Evolutionary conservation across 2,113 vertebrate species (phyloP), one percentile per base, ranked within the genome.

Genomic region (Xenopus laevis): DNA sequence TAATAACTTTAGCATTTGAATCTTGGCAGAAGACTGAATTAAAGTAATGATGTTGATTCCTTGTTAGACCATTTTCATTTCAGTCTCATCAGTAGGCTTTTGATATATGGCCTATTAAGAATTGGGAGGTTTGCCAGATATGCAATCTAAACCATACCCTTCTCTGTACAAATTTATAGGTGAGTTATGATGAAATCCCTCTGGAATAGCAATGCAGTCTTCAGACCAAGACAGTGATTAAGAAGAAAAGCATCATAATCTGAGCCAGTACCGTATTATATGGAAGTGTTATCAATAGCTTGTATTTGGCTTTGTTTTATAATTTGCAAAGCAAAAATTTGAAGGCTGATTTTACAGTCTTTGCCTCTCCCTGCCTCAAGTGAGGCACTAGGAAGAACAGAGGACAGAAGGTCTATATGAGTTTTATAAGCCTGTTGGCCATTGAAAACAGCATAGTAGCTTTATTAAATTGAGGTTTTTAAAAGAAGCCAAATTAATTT

Each of bases 61-160:
- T 57, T 70, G 74, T 77, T 77, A 77, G 74, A 50, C 67, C 66
- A 77, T 70, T 77, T 77, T 77, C 66, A 77, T 77, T 77, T 70
- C 66, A 77, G 47, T 60, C 74, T 70, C 66, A 70, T 77, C 74
- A 77, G 66, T 64, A 55, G 74, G 74, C 67, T 69, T 70, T 70
- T 77, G 74, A 77, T 77, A 60, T 70, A 77, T 44, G 74, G 57
- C 67, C 74, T 69, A 77, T 77, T 77, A 77, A 55, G 60, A 64
- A 64, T 53, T 57, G 67, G 74, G 74, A 69, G 23, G n/a, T 23
- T 40, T 64, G 74, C 74, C 74, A 77, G 60, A 70, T 45, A 44
- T 57, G 60, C 67, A 70, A 64, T 69, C 67, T 70, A 40, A 70
- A 64, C 27, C 60, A 60, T 46, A 77, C 50, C 59, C 21, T 69